These are phyloP conservation scores for Caenorhabditis panamensis DNA, from an alignment of 2,888 invertebrate species.

Conservation along the genomic window DNA sequence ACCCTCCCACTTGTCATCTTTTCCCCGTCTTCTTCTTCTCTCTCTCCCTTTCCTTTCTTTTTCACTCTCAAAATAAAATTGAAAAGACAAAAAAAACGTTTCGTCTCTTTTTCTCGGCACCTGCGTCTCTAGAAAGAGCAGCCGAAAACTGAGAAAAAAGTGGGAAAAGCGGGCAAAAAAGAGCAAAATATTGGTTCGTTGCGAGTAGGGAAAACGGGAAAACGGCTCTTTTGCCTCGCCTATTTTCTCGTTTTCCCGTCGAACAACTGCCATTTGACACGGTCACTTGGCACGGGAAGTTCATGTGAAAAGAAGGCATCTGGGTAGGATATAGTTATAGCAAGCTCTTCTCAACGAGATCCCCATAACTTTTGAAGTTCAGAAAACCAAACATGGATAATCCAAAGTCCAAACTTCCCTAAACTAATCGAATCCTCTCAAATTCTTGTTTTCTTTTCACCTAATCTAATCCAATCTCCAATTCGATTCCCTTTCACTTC, in stretches of 20 bases:
- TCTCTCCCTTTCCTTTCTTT: background rate
- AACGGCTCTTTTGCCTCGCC: background rate
- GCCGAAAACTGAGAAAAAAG: background rate
- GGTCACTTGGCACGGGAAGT: constrained; percentile 19
- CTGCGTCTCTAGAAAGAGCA: background rate
- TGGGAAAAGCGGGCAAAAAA: too few species aligned
- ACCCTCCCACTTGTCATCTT: background rate
- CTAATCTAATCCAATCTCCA: background rate
- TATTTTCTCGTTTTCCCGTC: background rate
- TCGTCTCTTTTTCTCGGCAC: background rate
- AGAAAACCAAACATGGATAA: too few species aligned
- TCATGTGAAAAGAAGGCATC: background rate
- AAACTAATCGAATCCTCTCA: background rate
- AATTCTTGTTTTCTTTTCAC: background rate
- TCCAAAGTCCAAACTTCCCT: too few species aligned
- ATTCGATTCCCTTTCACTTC: too few species aligned
- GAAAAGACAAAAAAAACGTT: background rate
- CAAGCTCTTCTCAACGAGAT: too few species aligned
- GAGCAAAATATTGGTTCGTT: background rate
- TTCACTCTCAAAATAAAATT: background rate
- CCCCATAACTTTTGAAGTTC: too few species aligned
- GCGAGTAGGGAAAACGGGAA: background rate
- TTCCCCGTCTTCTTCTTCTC: background rate
- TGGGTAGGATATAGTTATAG: background rate
- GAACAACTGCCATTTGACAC: constrained; percentile 31